These are phyloP conservation scores for Cyclophora albipunctata DNA, from an alignment of 2,888 invertebrate genomes.

Conservation along the genomic window DNA sequence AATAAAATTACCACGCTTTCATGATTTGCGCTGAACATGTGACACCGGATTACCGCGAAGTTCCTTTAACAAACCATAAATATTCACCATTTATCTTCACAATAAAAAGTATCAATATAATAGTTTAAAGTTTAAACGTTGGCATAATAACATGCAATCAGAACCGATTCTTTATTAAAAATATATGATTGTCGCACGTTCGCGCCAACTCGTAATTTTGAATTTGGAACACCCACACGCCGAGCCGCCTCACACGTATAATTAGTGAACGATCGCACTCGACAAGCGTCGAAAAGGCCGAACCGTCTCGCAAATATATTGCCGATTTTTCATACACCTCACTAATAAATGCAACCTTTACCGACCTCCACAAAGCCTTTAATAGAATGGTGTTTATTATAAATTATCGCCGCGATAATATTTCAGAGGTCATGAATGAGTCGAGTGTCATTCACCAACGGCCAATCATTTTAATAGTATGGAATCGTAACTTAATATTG, in stretches of 20 bases:
- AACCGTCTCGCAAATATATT: slow-evolving; percentile 60
- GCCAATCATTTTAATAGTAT: slow-evolving; percentile 61
- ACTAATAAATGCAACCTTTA: slow-evolving; percentile 62
- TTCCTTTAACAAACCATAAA: slow-evolving; percentile 54
- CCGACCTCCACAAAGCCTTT: slow-evolving; percentile 43
- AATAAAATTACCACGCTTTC: slow-evolving; percentile 68
- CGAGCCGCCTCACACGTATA: slow-evolving; percentile 58
- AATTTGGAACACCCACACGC: slow-evolving; percentile 72
- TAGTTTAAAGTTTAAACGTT: slow-evolving; percentile 30
- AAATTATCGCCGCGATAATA: slow-evolving; percentile 43
- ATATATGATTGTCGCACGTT: slow-evolving; percentile 59
- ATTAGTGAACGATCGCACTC: slow-evolving; percentile 68
- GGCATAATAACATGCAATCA: slow-evolving; percentile 43
- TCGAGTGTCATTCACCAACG: slow-evolving; percentile 47
- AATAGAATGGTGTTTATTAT: slow-evolving; percentile 57
- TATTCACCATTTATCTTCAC: slow-evolving; percentile 39
- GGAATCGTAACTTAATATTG: slow-evolving; percentile 57
- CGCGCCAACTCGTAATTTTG: slow-evolving; percentile 66
- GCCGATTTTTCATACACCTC: slow-evolving; percentile 50
- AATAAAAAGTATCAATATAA: slow-evolving; percentile 15
- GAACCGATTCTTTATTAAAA: slow-evolving; percentile 42
- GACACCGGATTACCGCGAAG: slow-evolving; percentile 48
- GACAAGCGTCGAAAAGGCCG: slow-evolving; percentile 71
- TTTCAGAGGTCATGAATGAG: slow-evolving; percentile 55
- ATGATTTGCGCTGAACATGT: slow-evolving; percentile 46